Conservation (phyloP, 2,113 vertebrate species). For the Columba janthina region DNA sequence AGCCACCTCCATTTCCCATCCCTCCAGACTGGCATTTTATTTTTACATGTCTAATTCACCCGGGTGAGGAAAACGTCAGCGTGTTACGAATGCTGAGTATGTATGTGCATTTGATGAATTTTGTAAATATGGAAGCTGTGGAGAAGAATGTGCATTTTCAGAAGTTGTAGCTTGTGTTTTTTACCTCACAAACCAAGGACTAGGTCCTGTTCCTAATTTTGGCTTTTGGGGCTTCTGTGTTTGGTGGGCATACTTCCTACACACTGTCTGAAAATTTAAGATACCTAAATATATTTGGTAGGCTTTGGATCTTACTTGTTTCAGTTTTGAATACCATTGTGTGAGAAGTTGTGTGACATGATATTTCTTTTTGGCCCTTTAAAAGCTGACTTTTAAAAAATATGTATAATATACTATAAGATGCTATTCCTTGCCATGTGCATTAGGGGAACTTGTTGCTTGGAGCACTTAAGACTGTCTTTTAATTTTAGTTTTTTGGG, state of each 20-base stretch:
- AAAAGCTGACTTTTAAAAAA: not conserved
- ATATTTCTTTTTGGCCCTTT: not conserved
- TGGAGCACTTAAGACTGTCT: not conserved
- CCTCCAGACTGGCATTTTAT: not conserved
- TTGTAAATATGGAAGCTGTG: not conserved
- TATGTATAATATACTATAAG: not conserved
- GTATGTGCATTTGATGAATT: not conserved
- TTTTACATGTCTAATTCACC: not conserved
- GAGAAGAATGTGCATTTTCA: not conserved
- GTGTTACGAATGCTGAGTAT: rapidly evolving
- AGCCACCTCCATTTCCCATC: not conserved
- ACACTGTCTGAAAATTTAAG: not conserved
- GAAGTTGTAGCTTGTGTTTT: not conserved
- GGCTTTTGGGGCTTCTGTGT: not conserved
- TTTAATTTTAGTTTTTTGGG: not conserved
- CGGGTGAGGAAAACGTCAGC: rapidly evolving
- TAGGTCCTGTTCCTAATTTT: not conserved
- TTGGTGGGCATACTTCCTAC: not conserved
- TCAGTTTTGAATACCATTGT: not conserved
- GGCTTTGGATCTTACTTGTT: not conserved
- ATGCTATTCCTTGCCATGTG: not conserved
- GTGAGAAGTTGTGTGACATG: not conserved
- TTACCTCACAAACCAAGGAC: not conserved
- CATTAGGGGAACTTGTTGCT: not conserved
- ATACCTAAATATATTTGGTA: not conserved